Evolutionary conservation across 2,797 vertebrate species (phyloP), one percentile per base, ranked within the genome.

Genomic region (Luscinia luscinia): DNA sequence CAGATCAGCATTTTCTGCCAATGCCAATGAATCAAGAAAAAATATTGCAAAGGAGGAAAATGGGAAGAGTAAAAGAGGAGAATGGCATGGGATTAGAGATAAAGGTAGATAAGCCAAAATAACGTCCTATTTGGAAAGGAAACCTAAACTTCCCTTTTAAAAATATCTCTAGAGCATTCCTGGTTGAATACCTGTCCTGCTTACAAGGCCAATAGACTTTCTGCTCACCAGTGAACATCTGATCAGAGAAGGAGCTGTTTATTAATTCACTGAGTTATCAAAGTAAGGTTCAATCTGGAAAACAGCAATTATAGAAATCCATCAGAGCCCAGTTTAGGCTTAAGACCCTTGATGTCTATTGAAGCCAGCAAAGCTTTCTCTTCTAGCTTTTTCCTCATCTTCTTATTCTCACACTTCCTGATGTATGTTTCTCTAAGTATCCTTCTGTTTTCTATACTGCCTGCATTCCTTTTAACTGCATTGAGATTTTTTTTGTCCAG

Each of bases 41-140:
- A 62, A 43, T 69, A 68, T 84, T 94, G 94, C 64, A 78, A 91
- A 83, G 66, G 85, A 87, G 36, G 62, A 45, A 91, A 94, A 95
- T 79, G 28, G 66, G 40, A 91, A 94, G 40, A n/a, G 43, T 64
- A 86, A 91, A 91, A 73, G 69, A 83, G 69, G 16, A 84, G 19
- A 91, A 93, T 41, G 58, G 49, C 51, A 84, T 9, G 13, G 41
- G 6, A 54, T 43, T 46, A 87, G 30, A 85, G 43, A 64, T 51
- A 77, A 83, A 92, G 26, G 69, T 69, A 91, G 46, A 38, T 49
- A 81, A 81, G 51, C 73, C 73, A 81, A 94, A 92, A 92, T 55
- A 38, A 87, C 67, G 27, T 49, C 18, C 43, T 61, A 18, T 49
- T 90, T 93, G 85, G 58, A 94, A 89, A 62, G 54, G 64, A 93